These are phyloP conservation scores for Drosophila formosana DNA, from an alignment of 2,888 invertebrate species.

Conservation along the genomic window DNA sequence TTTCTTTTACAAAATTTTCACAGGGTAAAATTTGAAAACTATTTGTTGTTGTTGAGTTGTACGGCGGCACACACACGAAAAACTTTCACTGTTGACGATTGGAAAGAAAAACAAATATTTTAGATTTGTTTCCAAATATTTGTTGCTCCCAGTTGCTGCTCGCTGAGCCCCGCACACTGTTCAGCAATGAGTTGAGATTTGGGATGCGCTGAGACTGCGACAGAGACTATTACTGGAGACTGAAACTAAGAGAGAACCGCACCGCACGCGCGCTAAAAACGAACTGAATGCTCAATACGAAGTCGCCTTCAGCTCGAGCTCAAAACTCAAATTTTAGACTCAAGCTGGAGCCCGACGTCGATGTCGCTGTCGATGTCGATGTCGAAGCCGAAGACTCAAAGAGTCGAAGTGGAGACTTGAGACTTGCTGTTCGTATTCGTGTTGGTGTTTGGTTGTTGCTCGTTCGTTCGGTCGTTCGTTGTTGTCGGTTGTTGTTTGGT, in stretches of 20 bases:
- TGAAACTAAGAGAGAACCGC: slow-evolving; percentile 70
- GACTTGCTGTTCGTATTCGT: slow-evolving; percentile 43
- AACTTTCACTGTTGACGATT: slow-evolving; percentile 68
- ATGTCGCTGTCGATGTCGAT: slow-evolving; percentile 42
- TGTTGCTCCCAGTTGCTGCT: slow-evolving; percentile 38
- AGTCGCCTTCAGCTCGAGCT: slow-evolving; percentile 40
- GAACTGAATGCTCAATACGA: slow-evolving; percentile 71
- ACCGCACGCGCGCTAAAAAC: slow-evolving; percentile 82
- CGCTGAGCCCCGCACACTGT: slow-evolving; percentile 32
- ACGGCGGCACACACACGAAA: slow-evolving; percentile 28
- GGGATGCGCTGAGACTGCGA: slow-evolving; percentile 28
- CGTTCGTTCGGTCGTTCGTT: slow-evolving; percentile 19
- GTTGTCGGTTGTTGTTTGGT: slow-evolving; percentile 43
- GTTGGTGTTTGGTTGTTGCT: slow-evolving; percentile 19
- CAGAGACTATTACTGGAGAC: slow-evolving; percentile 11
- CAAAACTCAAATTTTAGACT: slow-evolving; percentile 5
- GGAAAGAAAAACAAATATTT: slow-evolving; percentile 25
- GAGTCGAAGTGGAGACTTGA: slow-evolving; percentile 54
- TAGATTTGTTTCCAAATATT: slow-evolving; percentile 28
- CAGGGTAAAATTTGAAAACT: slow-evolving; percentile 67
- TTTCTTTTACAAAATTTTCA: slow-evolving; percentile 62
- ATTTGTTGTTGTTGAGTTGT: slow-evolving; percentile 6
- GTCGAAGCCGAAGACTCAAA: slow-evolving; percentile 9
- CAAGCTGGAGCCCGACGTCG: slow-evolving; percentile 29
- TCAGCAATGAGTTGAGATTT: slow-evolving; percentile 35